A percentile compares a stretch with the other conserved stretches of the same genome.
Evolutionary conservation across 1,140 invertebrate species (phyloP).

Genomic region (Drosophila navojoa): DNA sequence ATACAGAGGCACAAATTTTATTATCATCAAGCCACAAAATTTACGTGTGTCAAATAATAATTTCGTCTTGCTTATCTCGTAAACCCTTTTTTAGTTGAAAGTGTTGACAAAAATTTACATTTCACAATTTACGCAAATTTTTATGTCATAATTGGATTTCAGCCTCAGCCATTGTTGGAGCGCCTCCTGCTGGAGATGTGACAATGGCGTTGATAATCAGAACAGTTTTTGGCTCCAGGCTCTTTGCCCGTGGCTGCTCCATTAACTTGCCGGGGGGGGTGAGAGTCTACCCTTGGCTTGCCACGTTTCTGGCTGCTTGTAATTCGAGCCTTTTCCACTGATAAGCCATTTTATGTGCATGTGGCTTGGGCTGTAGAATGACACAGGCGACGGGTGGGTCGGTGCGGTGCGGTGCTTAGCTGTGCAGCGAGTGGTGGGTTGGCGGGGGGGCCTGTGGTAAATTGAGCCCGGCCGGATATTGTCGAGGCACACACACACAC

Average conservation of each 20-base stretch:
- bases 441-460: conserved; percentile 38
- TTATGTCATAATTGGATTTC: conserved; percentile 81
- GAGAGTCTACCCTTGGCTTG: neutral
- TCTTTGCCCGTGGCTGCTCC: conserved; percentile 48
- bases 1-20: conserved; percentile 15
- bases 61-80: conserved; percentile 61
- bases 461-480: conserved; percentile 72
- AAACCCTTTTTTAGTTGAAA: conserved; percentile 55
- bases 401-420: neutral
- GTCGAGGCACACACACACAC: conserved; percentile 39
- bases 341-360: conserved; percentile 70
- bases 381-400: no score
- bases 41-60: conserved; percentile 83
- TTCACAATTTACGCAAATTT: conserved; percentile 81
- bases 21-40: conserved; percentile 45
- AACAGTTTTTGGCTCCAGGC: conserved; percentile 8
- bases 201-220: conserved; percentile 74
- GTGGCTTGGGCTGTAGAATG: conserved; percentile 2
- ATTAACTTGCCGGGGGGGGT: conserved; percentile 50
- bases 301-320: conserved; percentile 51
- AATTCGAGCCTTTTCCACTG: conserved; percentile 62
- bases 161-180: conserved; percentile 39
- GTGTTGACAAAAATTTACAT: conserved; percentile 73
- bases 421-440: neutral
- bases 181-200: conserved; percentile 49